Base-by-base conservation (phyloP, 1,140 invertebrate species). In the Cyphomyrmex costatus region DNA sequence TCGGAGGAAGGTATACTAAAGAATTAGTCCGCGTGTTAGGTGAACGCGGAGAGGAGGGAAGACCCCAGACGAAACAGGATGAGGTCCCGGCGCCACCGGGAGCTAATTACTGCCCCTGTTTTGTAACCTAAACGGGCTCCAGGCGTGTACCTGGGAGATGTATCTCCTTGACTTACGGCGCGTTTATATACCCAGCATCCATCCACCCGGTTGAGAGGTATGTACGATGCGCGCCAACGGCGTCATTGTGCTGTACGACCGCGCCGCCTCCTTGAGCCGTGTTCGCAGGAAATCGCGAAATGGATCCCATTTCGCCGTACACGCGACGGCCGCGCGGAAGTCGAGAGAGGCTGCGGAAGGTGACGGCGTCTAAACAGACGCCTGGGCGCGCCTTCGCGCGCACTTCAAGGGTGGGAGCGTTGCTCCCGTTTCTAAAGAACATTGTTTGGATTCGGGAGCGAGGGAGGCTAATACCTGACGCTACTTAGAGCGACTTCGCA, bases 101-200 rank as follows among this genome's bases (percentile, higher is more conserved):
- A 92, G 91, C 92, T 94, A 93, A 93, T 94, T 93, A 93, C 91
- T 86, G 77, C 70, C 86, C 89, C 84, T 91, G 92, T 93, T 94
- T 94, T 93, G 93, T 92, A 94, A 94, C 88, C 89, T 91, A 91
- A 93, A 92, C 89, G 76, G 76, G 87, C 89, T 85, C 58, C 85
- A 78, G 83, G 83, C 78, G 49, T 90, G 74, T 91, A 90, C 76
- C 84, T 86, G 65, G 68, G 61, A 74, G 85, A 51, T 58, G 88
- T 90, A 84, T 90, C 92, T 88, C 88, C 88, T 94, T 89, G 85
- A 89, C 83, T 93, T 94, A 94, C 90, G 74, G 58, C 84, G 65
- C 86, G 82, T 92, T 91, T 88, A 79, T n/a, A n/a, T n/a, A n/a
- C n/a, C 85, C 80, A 74, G 27, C 58, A 91, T 92, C 79, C 58